phyloP scores from a whole-genome alignment of 2,888 invertebrate species.

The Ennomos quercinarius region DNA sequence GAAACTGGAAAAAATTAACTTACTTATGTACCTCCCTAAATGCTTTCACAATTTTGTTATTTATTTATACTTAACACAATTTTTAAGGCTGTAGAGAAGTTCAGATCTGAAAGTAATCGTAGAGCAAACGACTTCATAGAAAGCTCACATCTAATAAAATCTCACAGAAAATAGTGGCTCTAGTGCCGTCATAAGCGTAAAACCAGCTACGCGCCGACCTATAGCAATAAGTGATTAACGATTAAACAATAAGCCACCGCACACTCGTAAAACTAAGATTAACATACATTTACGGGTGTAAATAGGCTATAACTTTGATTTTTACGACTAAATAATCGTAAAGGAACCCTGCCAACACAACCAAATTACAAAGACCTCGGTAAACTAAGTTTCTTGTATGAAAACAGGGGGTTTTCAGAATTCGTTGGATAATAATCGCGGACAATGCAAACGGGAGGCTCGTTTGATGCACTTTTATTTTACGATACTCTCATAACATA shows the following conservation, averaged over 20 bases:
- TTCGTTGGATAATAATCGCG: constrained; percentile 72
- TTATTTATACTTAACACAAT: no score
- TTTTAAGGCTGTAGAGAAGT: no score
- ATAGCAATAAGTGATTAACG: constrained; percentile 81
- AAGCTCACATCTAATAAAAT: constrained; percentile 23
- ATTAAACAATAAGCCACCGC: constrained; percentile 82
- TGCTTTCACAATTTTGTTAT: no score
- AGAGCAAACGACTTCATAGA: neutral
- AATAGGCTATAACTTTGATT: constrained; percentile 86
- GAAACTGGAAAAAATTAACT: no score
- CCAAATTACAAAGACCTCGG: constrained; percentile 50
- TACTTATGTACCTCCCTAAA: no score
- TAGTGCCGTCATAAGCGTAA: constrained; percentile 50
- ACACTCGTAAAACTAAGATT: constrained; percentile 84
- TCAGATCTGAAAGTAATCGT: no score
- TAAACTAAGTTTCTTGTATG: constrained; percentile 47
- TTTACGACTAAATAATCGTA: constrained; percentile 87
- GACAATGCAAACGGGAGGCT: constrained; percentile 81
- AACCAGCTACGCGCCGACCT: constrained; percentile 66
- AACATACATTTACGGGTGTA: constrained; percentile 84
- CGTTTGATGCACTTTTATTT: constrained; percentile 84
- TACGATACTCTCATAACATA: constrained; percentile 82
- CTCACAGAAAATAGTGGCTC: constrained; percentile 29
- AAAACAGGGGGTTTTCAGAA: constrained; percentile 47
- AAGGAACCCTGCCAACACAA: constrained; percentile 77